Conservation (phyloP, 2,888 invertebrate genomes). For the Meteorus cinctellus region DNA sequence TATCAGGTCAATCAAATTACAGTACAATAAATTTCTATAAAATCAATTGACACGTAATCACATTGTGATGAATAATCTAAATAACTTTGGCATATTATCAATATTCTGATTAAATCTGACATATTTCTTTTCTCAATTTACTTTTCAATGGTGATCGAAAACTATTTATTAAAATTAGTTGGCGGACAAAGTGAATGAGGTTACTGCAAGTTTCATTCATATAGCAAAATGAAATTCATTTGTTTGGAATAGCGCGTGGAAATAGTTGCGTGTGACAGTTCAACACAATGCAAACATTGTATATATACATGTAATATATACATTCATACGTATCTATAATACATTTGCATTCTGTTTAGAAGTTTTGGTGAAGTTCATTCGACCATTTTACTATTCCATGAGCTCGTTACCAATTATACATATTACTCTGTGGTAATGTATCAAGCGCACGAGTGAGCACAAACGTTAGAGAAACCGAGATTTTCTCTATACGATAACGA, state of each 20-base stretch:
- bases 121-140: not conserved
- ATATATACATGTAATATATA: not conserved
- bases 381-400: not conserved
- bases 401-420: slow-evolving; percentile 1
- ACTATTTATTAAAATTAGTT: slow-evolving; percentile 6
- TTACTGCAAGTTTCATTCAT: not conserved
- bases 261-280: slow-evolving; percentile 9
- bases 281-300: not conserved
- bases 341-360: not conserved
- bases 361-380: not conserved
- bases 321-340: not conserved
- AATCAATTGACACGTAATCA: not conserved
- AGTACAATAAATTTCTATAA: slow-evolving; percentile 7
- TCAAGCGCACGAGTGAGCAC: not conserved
- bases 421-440: not conserved
- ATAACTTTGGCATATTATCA: not conserved
- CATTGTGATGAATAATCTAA: not conserved
- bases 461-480: not conserved
- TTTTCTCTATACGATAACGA: not conserved
- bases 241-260: not conserved
- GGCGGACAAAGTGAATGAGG: not conserved
- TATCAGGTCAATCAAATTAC: slow-evolving; percentile 27
- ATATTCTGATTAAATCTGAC: not conserved
- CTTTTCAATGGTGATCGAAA: not conserved
- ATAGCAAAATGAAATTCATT: not conserved